Evolutionary conservation across 2,888 invertebrate species (phyloP).

Genomic region (Penaeus monodon): DNA sequence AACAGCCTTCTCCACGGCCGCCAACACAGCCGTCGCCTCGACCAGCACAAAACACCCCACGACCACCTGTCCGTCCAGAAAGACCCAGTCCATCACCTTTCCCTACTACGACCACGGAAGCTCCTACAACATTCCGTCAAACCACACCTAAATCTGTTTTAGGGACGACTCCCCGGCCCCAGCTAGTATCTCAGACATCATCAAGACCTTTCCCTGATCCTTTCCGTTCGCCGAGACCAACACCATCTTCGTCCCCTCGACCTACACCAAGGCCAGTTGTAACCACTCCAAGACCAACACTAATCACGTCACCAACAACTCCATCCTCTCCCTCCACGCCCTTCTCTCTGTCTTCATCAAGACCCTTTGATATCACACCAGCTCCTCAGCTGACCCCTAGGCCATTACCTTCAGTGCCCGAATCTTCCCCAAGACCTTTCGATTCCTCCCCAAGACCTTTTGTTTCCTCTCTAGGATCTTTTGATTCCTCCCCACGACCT

Average conservation of each 20-base stretch:
- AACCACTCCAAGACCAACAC: neutral
- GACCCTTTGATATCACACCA: neutral
- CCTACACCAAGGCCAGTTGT: constrained; percentile 6
- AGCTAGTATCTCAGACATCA: constrained; percentile 13
- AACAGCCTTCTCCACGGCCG: too few relatives aligned
- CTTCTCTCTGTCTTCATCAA: constrained; percentile 3
- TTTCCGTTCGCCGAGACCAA: neutral
- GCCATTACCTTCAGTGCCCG: neutral
- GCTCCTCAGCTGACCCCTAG: neutral
- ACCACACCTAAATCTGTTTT: neutral
- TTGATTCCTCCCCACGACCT: neutral
- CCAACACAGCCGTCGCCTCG: too few relatives aligned
- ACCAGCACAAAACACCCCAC: too few relatives aligned
- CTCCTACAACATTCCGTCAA: neutral
- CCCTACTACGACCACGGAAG: neutral
- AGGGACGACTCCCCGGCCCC: neutral
- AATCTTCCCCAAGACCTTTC: constrained; percentile 19
- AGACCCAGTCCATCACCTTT: too few relatives aligned
- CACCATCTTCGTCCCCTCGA: neutral
- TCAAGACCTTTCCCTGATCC: constrained; percentile 28
- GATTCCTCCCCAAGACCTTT: constrained; percentile 27
- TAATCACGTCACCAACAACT: neutral
- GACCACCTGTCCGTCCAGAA: too few relatives aligned
- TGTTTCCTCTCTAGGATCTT: neutral
- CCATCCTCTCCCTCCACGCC: neutral